phyloP scores from a whole-genome alignment of 2,113 vertebrate genomes.

The Ramphastos sulfuratus region DNA sequence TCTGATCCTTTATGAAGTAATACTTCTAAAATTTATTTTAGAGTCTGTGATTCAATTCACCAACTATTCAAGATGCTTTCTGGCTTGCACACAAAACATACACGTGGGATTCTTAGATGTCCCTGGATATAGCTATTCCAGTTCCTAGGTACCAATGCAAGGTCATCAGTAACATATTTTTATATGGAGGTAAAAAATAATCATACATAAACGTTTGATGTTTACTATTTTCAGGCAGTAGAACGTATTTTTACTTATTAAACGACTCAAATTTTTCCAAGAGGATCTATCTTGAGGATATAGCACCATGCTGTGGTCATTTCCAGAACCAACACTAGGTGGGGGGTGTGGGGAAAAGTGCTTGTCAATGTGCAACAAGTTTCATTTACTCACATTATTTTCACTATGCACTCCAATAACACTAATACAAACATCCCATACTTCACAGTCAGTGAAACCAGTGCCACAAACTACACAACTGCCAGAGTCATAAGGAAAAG shows the following conservation, averaged over 20 bases:
- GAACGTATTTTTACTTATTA: background rate
- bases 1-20: background rate
- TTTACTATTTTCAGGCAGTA: background rate
- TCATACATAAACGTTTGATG: background rate
- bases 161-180: background rate
- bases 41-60: background rate
- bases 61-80: background rate
- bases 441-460: background rate
- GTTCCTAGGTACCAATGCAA: background rate
- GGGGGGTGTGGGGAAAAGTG: rapidly evolving
- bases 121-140: background rate
- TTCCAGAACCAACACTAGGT: rapidly evolving
- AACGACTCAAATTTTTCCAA: rapidly evolving
- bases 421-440: background rate
- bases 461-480: background rate
- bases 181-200: background rate
- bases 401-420: background rate
- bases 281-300: background rate
- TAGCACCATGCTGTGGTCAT: background rate
- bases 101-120: rapidly evolving
- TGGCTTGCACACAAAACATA: background rate
- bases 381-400: background rate
- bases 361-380: background rate
- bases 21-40: background rate
- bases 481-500: background rate